Percentiles rank a stretch among this genome's conserved stretches.
Conservation (phyloP, 2,113 vertebrate species). For the Centrocercus urophasianus region DNA sequence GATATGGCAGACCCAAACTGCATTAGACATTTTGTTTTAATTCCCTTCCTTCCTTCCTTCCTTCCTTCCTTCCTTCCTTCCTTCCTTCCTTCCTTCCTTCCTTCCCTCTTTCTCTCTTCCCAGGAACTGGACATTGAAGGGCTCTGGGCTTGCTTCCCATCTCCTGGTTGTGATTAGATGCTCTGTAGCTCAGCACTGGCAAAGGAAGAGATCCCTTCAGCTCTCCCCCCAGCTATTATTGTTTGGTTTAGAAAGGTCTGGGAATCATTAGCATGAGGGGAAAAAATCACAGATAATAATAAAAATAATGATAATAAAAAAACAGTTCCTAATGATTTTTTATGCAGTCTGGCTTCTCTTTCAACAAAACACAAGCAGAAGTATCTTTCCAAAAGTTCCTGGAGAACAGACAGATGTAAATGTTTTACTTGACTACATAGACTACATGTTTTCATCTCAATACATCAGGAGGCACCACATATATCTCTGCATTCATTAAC, state of each 20-base stretch:
- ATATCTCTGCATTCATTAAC: constrained; percentile 11
- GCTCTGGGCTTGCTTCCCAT: constrained; percentile 31
- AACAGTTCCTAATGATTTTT: constrained; percentile 16
- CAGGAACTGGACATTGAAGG: background rate
- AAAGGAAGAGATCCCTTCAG: background rate
- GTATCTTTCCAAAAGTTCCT: constrained; percentile 22
- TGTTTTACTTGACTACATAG: background rate
- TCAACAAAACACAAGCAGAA: constrained; percentile 27
- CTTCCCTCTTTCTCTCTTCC: background rate
- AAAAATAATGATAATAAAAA: constrained; percentile 17
- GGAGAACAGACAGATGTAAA: constrained; percentile 8
- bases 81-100: background rate
- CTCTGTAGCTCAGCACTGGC: constrained; percentile 4
- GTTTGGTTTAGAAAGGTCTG: constrained; percentile 16
- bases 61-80: too few species aligned
- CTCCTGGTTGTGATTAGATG: constrained; percentile 62
- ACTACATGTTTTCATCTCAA: background rate
- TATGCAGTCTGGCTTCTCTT: constrained; percentile 48
- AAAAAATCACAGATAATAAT: constrained; percentile 56
- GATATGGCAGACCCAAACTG: background rate
- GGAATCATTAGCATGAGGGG: background rate
- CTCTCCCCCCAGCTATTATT: background rate
- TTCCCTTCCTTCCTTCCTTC: background rate
- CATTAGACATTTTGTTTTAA: background rate
- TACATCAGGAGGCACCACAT: background rate